A percentile compares a stretch with the other conserved stretches of the same genome.
phyloP scores from a whole-genome alignment of 2,888 invertebrate species.

The Operophtera brumata region DNA sequence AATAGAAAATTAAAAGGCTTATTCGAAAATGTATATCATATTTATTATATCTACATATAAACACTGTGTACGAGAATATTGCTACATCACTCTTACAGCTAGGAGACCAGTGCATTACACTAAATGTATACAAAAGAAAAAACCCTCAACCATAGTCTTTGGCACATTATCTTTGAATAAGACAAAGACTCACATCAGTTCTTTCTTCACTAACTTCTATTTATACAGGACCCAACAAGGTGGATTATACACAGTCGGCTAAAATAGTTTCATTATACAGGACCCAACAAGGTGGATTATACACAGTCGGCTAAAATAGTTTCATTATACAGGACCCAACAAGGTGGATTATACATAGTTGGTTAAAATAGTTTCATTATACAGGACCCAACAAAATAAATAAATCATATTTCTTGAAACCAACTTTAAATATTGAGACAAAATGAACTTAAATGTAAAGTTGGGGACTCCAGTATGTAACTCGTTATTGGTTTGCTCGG shows the following conservation, averaged over 20 bases:
- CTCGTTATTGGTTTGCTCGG: constrained; percentile 22
- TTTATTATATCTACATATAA: constrained; percentile 78
- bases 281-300: neutral
- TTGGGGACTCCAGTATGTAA: neutral
- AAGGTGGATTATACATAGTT: neutral
- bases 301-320: too few species aligned
- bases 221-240: neutral
- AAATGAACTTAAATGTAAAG: too few species aligned
- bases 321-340: neutral
- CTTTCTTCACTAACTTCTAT: constrained; percentile 41
- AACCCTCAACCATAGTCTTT: constrained; percentile 74
- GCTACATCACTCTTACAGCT: constrained; percentile 68
- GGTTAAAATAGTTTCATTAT: too few species aligned
- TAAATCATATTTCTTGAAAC: too few species aligned
- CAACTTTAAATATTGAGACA: too few species aligned
- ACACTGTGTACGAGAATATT: constrained; percentile 70
- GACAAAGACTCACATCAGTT: constrained; percentile 77
- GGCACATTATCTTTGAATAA: constrained; percentile 78
- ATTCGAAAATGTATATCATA: constrained; percentile 71
- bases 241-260: neutral
- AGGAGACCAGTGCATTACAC: constrained; percentile 77
- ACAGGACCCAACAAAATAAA: neutral
- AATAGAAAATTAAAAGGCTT: constrained; percentile 21
- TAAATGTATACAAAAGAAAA: constrained; percentile 56
- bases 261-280: too few species aligned